These are phyloP conservation scores for Drosophila grimshawi DNA, from an alignment of 1,140 invertebrate species.

Conservation along the genomic window DNA sequence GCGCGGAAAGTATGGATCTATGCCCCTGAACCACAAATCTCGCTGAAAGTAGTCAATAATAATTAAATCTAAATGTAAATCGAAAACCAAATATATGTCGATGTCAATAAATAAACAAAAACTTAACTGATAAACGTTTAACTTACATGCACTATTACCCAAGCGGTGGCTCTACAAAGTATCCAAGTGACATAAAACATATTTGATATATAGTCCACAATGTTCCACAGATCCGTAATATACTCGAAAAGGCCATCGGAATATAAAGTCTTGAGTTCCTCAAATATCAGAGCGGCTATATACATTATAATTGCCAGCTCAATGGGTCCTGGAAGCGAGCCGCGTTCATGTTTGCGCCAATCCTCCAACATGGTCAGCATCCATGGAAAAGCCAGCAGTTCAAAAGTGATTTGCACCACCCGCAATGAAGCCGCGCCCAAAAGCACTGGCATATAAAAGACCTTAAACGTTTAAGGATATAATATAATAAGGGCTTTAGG, in stretches of 20 bases:
- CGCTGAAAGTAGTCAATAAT: constrained; percentile 85
- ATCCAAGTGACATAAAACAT: constrained; percentile 97
- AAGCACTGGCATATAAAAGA: constrained; percentile 86
- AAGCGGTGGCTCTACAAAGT: constrained; percentile 90
- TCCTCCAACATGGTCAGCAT: constrained; percentile 88
- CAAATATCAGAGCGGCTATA: constrained; percentile 94
- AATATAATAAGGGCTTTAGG: no score
- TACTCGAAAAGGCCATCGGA: constrained; percentile 95
- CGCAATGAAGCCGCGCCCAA: constrained; percentile 93
- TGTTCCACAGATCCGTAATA: constrained; percentile 97
- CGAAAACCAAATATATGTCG: no score
- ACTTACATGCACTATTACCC: constrained; percentile 91
- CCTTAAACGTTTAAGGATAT: background rate
- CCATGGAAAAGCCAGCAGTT: constrained; percentile 91
- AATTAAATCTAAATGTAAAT: no score
- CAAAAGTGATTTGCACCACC: constrained; percentile 91
- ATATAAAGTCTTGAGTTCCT: constrained; percentile 95
- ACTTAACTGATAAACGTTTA: no score
- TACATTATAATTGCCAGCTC: constrained; percentile 93
- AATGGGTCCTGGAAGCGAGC: constrained; percentile 93
- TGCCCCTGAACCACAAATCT: constrained; percentile 88
- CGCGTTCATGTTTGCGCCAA: constrained; percentile 92
- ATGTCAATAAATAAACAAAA: no score
- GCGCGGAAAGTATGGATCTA: constrained; percentile 92
- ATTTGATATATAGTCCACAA: constrained; percentile 98